These are phyloP conservation scores for Myotis findleyi DNA, from an alignment of 2,797 vertebrate species.

Conservation along the genomic window DNA sequence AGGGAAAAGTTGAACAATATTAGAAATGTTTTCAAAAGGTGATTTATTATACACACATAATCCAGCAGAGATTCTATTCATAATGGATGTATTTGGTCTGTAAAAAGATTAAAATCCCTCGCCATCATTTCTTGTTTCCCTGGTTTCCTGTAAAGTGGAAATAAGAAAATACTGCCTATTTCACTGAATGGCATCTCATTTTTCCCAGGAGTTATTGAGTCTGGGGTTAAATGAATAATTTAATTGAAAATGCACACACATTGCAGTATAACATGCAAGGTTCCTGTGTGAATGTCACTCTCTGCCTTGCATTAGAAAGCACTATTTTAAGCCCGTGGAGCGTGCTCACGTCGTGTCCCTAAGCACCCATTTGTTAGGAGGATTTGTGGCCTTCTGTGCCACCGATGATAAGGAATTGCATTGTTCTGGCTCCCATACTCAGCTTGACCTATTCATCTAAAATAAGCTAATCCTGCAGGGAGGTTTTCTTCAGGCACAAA, in stretches of 20 bases:
- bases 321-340: constrained; percentile 30
- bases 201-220: background rate
- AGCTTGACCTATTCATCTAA: constrained; percentile 65
- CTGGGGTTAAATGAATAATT: constrained; percentile 25
- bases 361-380: constrained; percentile 41
- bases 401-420: constrained; percentile 64
- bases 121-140: background rate
- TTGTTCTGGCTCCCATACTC: constrained; percentile 60
- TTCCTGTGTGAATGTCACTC: constrained; percentile 48
- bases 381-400: constrained; percentile 69
- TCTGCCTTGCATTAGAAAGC: constrained; percentile 1
- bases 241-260: constrained; percentile 41
- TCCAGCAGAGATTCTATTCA: background rate
- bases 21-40: background rate
- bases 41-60: background rate
- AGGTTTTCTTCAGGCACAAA: constrained; percentile 11
- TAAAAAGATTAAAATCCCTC: background rate
- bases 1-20: background rate
- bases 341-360: background rate
- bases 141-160: background rate
- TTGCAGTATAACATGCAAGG: background rate
- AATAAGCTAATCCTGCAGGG: constrained; percentile 50
- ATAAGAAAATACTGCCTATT: background rate
- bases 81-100: background rate
- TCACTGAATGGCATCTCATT: background rate